Conservation (phyloP, 1,140 invertebrate genomes). For the Drosophila novamexicana region DNA sequence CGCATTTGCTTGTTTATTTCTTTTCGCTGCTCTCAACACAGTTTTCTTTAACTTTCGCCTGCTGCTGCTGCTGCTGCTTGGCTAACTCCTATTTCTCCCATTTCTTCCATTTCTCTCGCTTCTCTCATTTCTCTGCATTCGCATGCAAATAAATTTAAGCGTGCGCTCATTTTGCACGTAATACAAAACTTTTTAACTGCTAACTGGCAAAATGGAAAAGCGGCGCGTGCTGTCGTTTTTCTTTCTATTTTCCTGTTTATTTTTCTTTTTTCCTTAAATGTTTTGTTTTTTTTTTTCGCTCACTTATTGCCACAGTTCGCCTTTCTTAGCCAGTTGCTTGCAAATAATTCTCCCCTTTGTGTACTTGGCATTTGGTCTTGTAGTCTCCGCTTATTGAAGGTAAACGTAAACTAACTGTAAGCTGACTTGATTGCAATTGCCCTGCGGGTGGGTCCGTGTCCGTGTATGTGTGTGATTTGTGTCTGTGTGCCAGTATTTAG, state of each 20-base stretch:
- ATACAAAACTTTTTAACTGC: constrained; percentile 67
- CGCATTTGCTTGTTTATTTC: constrained; percentile 24
- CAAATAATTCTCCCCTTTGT: constrained; percentile 55
- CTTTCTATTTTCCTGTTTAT: constrained; percentile 41
- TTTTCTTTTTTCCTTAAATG: constrained; percentile 23
- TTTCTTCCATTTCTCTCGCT: neutral
- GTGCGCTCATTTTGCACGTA: constrained; percentile 70
- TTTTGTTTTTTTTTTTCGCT: constrained; percentile 40
- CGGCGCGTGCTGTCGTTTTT: constrained; percentile 66
- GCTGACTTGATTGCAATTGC: constrained; percentile 39
- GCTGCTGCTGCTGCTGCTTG: neutral
- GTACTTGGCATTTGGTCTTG: constrained; percentile 49
- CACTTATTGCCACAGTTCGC: constrained; percentile 25
- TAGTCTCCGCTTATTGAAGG: constrained; percentile 44
- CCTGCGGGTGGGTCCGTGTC: constrained; percentile 4
- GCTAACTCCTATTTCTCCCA: neutral
- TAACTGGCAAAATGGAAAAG: constrained; percentile 50
- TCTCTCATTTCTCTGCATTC: constrained; percentile 11
- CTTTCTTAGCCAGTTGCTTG: constrained; percentile 47
- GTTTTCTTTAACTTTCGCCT: constrained; percentile 6
- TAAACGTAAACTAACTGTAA: constrained; percentile 56
- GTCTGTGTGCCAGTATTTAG: constrained; percentile 11
- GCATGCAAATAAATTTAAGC: constrained; percentile 64
- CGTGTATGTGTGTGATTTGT: neutral
- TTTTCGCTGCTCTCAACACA: neutral